phyloP scores from a whole-genome alignment of 2,113 vertebrate genomes.

The Corythornis vintsioides region DNA sequence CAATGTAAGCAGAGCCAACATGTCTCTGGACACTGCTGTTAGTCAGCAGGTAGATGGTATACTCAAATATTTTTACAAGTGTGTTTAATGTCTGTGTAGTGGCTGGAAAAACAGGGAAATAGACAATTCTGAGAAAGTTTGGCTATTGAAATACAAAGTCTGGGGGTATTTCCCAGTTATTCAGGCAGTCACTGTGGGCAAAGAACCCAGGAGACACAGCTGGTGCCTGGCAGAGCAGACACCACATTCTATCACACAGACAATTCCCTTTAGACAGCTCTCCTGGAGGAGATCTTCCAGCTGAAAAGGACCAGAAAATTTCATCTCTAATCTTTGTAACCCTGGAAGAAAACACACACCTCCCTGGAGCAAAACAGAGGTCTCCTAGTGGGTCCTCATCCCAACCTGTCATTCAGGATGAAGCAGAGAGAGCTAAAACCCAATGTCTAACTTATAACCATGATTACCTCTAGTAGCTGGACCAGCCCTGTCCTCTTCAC shows the following conservation, averaged over 20 bases:
- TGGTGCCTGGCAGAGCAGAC: background rate
- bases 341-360: background rate
- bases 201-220: background rate
- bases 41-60: background rate
- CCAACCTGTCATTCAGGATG: background rate
- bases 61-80: background rate
- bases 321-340: background rate
- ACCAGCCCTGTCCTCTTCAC: background rate
- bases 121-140: background rate
- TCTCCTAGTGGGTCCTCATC: background rate
- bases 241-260: no score
- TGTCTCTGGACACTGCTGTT: background rate
- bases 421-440: background rate
- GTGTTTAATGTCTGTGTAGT: background rate
- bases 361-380: background rate
- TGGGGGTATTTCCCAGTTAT: background rate
- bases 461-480: conserved; percentile 26
- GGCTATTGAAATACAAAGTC: background rate
- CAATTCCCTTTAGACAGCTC: background rate
- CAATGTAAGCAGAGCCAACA: background rate
- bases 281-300: background rate
- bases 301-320: background rate
- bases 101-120: background rate
- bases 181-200: background rate
- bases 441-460: background rate